Conservation (phyloP, 1,140 invertebrate genomes). For the Papilio polytes region DNA sequence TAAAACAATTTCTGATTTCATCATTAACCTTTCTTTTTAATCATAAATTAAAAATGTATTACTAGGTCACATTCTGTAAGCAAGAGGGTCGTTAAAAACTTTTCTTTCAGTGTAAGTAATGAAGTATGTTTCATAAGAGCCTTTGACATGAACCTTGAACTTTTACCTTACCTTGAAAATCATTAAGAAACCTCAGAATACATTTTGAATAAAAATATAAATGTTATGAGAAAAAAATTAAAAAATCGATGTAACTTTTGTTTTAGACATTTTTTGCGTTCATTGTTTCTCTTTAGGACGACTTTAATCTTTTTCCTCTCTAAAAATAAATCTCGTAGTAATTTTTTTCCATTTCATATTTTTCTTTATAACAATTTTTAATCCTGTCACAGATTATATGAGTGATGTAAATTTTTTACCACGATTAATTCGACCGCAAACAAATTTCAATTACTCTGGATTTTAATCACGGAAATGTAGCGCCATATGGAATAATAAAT, state of each 20-base stretch:
- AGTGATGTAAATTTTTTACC: background rate
- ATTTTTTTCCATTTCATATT: background rate
- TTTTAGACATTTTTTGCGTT: background rate
- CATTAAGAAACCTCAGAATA: constrained; percentile 1
- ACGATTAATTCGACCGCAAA: constrained; percentile 4
- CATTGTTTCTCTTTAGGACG: background rate
- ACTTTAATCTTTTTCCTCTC: too few relatives aligned
- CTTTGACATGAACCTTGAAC: constrained; percentile 5
- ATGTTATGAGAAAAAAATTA: background rate
- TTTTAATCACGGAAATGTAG: constrained; percentile 11
- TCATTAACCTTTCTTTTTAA: background rate
- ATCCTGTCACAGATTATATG: background rate
- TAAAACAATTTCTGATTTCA: background rate
- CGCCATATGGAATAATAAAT: background rate
- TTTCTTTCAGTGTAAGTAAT: constrained; percentile 13
- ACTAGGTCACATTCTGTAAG: constrained; percentile 1
- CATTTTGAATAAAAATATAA: background rate
- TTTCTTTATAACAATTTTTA: background rate
- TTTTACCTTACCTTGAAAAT: constrained; percentile 2
- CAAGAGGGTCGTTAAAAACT: background rate
- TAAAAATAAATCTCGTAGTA: background rate
- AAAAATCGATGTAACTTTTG: background rate
- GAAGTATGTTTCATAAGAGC: constrained; percentile 17
- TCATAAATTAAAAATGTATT: background rate
- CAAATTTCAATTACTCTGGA: constrained; percentile 19